phyloP scores from a whole-genome alignment of 2,797 vertebrate genomes.

The Propithecus deckenii region DNA sequence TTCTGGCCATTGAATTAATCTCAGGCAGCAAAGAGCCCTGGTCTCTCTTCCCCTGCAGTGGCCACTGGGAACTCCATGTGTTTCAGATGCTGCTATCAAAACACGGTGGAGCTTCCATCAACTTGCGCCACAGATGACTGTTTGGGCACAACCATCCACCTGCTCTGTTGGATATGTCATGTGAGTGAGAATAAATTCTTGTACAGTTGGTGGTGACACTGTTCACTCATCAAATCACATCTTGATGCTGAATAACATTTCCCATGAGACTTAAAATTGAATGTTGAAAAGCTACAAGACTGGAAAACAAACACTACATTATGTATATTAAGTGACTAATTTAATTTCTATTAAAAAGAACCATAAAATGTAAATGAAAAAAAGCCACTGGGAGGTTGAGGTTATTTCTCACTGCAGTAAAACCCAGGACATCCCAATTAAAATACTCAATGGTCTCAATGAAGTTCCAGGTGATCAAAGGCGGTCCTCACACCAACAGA shows the following conservation, averaged over 20 bases:
- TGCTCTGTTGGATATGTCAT: background rate
- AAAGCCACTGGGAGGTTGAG: background rate
- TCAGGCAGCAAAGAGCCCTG: background rate
- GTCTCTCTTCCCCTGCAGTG: background rate
- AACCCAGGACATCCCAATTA: background rate
- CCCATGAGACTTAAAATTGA: slow-evolving; percentile 65
- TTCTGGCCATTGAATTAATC: background rate
- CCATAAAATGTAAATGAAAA: slow-evolving; percentile 68
- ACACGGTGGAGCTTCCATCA: too few relatives aligned
- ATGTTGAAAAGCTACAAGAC: slow-evolving; percentile 73
- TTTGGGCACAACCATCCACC: background rate
- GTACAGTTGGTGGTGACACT: slow-evolving; percentile 15
- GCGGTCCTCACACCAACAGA: background rate
- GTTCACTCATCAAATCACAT: slow-evolving; percentile 34
- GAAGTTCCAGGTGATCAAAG: background rate
- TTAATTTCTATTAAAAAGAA: slow-evolving; percentile 84
- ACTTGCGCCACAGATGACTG: background rate
- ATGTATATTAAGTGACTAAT: slow-evolving; percentile 84
- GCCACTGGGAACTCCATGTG: background rate
- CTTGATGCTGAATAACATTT: slow-evolving; percentile 72
- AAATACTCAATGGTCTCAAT: background rate
- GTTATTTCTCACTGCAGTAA: background rate
- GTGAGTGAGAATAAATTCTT: background rate
- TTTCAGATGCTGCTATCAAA: background rate
- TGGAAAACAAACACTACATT: slow-evolving; percentile 77